phyloP scores from a whole-genome alignment of 2,113 vertebrate species.

The Elachura formosa region DNA sequence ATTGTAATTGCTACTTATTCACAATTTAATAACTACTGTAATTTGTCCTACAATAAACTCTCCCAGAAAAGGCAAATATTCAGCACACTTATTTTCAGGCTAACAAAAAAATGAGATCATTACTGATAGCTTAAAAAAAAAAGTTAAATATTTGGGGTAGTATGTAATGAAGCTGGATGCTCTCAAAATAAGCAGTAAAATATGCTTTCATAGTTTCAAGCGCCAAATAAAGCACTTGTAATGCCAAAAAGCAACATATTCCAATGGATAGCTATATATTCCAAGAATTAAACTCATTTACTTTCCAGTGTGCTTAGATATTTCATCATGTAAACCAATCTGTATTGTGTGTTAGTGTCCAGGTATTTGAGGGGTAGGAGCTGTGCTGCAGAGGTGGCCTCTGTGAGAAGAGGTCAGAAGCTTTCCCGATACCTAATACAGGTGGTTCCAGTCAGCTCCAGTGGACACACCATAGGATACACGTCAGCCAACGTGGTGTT shows the following conservation, averaged over 20 bases:
- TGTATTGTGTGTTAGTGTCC: fast-evolving
- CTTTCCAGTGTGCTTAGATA: background rate
- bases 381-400: background rate
- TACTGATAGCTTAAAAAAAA: background rate
- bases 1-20: constrained; percentile 41
- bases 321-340: background rate
- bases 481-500: background rate
- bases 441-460: background rate
- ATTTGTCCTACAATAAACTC: constrained; percentile 34
- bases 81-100: constrained; percentile 45
- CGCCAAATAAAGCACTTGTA: background rate
- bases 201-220: background rate
- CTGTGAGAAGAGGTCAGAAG: background rate
- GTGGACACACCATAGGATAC: fast-evolving
- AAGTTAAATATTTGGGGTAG: background rate
- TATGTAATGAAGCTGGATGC: background rate
- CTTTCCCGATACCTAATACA: background rate
- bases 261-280: background rate
- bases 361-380: fast-evolving
- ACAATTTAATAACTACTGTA: constrained; percentile 51
- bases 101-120: background rate
- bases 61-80: constrained; percentile 43
- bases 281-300: background rate
- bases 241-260: background rate
- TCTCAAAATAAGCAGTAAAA: background rate